A percentile compares a stretch with the other conserved stretches of the same genome.
phyloP scores from a whole-genome alignment of 2,797 vertebrate genomes.

The Spea hammondii region DNA sequence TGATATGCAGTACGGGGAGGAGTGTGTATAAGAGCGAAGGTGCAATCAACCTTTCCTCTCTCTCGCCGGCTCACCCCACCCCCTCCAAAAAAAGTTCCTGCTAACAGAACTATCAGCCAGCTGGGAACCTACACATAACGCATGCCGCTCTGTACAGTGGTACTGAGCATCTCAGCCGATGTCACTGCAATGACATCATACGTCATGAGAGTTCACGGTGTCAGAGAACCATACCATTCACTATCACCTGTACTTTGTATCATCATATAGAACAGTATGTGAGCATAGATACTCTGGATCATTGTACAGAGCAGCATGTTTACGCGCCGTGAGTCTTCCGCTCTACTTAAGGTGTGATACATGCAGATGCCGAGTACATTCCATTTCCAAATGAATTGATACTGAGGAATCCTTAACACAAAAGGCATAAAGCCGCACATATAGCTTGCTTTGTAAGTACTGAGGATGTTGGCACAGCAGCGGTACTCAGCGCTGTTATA shows the following conservation, averaged over 20 bases:
- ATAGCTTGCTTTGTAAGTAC: constrained; percentile 2
- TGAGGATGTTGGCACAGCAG: neutral
- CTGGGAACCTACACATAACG: neutral
- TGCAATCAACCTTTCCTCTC: neutral
- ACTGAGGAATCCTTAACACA: neutral
- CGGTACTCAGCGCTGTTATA: no score
- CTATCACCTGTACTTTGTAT: neutral
- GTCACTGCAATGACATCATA: no score
- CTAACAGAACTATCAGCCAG: no score
- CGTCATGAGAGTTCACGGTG: no score
- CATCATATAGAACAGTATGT: neutral
- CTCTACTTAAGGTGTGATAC: no score
- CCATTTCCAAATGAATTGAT: neutral
- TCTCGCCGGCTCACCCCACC: neutral
- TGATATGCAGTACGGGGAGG: neutral
- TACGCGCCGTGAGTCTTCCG: no score
- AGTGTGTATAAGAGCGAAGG: neutral
- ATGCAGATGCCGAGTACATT: neutral
- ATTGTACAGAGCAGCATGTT: neutral
- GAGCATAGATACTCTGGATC: neutral
- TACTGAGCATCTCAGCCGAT: no score
- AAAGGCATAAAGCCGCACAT: neutral
- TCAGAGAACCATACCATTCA: no score
- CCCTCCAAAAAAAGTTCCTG: neutral
- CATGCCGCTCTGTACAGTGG: neutral